Percentiles rank a stretch among this genome's conserved stretches.
These are phyloP conservation scores for Tetragonula carbonaria DNA, from an alignment of 2,888 invertebrate genomes.

Conservation along the genomic window DNA sequence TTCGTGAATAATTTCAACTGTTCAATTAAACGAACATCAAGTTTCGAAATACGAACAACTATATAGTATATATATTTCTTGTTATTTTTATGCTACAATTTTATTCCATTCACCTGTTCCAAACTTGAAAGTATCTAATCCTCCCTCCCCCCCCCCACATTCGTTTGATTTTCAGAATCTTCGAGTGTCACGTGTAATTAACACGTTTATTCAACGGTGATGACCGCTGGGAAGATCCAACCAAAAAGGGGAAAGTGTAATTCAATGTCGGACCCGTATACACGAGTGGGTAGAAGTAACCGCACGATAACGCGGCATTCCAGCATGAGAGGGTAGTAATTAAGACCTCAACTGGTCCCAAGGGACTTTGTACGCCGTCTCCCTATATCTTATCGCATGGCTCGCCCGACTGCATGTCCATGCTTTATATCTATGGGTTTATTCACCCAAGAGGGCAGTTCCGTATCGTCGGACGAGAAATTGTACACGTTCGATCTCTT, in stretches of 20 bases:
- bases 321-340: slow-evolving; percentile 74
- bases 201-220: slow-evolving; percentile 46
- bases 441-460: slow-evolving; percentile 57
- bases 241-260: slow-evolving; percentile 63
- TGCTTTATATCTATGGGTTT: slow-evolving; percentile 56
- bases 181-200: slow-evolving; percentile 51
- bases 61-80: not conserved
- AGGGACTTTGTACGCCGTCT: slow-evolving; percentile 56
- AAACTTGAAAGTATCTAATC: not conserved
- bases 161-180: not conserved
- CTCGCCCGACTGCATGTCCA: slow-evolving; percentile 58
- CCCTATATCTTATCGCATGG: slow-evolving; percentile 67
- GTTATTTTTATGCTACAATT: no score
- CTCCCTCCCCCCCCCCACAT: not conserved
- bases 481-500: slow-evolving; percentile 39
- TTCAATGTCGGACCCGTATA: slow-evolving; percentile 57
- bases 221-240: slow-evolving; percentile 29
- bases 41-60: not conserved
- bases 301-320: slow-evolving; percentile 70
- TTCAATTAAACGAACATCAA: not conserved
- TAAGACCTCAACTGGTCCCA: slow-evolving; percentile 79
- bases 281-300: slow-evolving; percentile 62
- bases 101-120: not conserved
- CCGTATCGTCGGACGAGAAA: slow-evolving; percentile 27
- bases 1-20: slow-evolving; percentile 11